Conservation (phyloP, 2,888 invertebrate genomes). For the Stratiomys singularior region DNA sequence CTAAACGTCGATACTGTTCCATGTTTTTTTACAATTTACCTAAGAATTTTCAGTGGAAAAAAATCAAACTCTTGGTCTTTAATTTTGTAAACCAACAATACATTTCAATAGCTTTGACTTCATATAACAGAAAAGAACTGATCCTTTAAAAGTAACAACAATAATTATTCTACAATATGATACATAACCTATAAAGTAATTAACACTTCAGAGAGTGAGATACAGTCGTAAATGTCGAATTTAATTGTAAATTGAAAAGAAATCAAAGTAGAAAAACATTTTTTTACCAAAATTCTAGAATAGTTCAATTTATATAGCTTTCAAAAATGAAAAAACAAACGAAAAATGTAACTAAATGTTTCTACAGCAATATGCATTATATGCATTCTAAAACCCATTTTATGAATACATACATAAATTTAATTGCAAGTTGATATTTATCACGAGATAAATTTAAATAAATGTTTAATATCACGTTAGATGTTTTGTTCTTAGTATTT, state of each 20-base stretch:
- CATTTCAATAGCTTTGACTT: conserved; percentile 2
- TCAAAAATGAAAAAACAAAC: too few species aligned
- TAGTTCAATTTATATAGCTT: too few species aligned
- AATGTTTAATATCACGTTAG: not conserved
- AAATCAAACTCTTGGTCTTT: not conserved
- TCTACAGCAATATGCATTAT: not conserved
- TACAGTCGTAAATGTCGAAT: not conserved
- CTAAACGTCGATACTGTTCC: too few species aligned
- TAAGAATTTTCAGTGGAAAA: too few species aligned
- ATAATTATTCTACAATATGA: not conserved
- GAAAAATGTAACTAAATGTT: too few species aligned
- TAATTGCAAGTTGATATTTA: not conserved
- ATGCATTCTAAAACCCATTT: not conserved
- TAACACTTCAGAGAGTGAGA: not conserved
- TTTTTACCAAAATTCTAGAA: too few species aligned
- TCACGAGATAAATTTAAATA: not conserved
- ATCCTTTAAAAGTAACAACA: not conserved
- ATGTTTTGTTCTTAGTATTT: conserved; percentile 20
- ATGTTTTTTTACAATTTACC: too few species aligned
- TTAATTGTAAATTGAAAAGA: not conserved
- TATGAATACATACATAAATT: not conserved
- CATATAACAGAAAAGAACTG: conserved; percentile 19
- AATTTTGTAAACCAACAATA: conserved; percentile 10
- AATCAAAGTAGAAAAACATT: not conserved
- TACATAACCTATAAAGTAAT: not conserved